A percentile compares a stretch with the other conserved stretches of the same genome.
Evolutionary conservation across 2,888 invertebrate species (phyloP).

Genomic region (Hipparchia semele): DNA sequence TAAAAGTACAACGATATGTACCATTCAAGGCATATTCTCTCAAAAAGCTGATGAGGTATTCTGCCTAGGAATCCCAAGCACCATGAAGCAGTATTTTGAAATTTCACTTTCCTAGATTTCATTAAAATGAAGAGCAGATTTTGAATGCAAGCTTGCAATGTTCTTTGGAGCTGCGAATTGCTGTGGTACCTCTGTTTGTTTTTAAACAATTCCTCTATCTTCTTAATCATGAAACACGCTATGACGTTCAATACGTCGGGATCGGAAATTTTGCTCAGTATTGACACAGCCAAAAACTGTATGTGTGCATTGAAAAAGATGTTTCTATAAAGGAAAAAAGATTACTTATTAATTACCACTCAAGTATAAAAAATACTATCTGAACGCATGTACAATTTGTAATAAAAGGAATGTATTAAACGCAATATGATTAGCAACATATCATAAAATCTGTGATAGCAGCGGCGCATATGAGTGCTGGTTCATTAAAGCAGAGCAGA

Average conservation of each 20-base stretch:
- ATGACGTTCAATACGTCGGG: constrained; percentile 52
- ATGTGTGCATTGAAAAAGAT: constrained; percentile 63
- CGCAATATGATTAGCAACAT: too few species aligned
- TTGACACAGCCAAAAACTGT: constrained; percentile 54
- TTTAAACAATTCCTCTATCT: constrained; percentile 59
- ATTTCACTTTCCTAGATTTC: constrained; percentile 47
- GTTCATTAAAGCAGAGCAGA: too few species aligned
- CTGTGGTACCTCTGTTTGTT: constrained; percentile 72
- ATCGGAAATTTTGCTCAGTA: constrained; percentile 56
- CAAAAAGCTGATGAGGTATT: constrained; percentile 70
- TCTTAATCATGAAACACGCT: constrained; percentile 54
- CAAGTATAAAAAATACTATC: neutral
- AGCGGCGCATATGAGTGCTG: too few species aligned
- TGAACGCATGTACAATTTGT: neutral
- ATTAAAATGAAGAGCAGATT: constrained; percentile 58
- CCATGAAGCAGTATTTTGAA: constrained; percentile 55
- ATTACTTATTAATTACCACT: neutral
- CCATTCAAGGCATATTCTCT: constrained; percentile 71
- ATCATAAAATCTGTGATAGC: too few species aligned
- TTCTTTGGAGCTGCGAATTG: constrained; percentile 66
- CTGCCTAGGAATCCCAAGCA: constrained; percentile 60
- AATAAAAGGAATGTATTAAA: too few species aligned
- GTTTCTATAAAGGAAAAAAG: constrained; percentile 53
- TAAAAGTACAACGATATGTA: constrained; percentile 62
- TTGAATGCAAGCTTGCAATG: constrained; percentile 63